Percentiles rank a stretch among this genome's conserved stretches.
These are phyloP conservation scores for Suncus etruscus DNA, from an alignment of 2,113 vertebrate genomes.

Conservation along the genomic window DNA sequence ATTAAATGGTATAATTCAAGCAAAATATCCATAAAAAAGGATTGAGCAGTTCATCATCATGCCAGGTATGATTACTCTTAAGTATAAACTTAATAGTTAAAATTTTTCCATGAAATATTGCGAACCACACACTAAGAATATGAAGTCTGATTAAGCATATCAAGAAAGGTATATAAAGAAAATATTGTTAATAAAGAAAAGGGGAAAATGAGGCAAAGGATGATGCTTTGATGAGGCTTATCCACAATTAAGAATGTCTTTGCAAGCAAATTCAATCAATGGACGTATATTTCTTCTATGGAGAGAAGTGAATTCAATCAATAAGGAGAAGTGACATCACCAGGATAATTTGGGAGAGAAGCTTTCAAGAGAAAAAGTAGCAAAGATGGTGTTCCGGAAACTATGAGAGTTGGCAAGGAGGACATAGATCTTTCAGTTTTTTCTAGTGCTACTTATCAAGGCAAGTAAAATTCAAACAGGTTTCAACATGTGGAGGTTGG, in stretches of 20 bases:
- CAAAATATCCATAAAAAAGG: neutral
- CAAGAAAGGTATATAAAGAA: too few species aligned
- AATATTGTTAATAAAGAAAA: neutral
- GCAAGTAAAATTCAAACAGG: neutral
- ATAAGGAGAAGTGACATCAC: rapidly evolving
- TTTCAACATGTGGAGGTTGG: neutral
- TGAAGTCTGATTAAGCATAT: neutral
- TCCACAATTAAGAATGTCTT: neutral
- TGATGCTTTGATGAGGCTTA: neutral
- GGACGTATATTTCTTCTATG: neutral
- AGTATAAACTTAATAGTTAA: neutral
- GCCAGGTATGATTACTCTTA: neutral
- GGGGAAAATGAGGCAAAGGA: neutral
- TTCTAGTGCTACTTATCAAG: neutral
- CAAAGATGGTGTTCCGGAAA: neutral
- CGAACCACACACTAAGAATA: neutral
- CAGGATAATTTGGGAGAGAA: neutral
- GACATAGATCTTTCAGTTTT: neutral
- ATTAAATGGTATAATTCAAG: neutral
- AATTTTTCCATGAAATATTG: neutral
- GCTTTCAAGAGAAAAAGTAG: neutral
- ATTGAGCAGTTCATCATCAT: neutral
- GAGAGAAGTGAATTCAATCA: neutral
- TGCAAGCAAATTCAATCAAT: neutral
- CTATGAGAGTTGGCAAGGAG: neutral